Evolutionary conservation across 2,888 invertebrate species (phyloP), one percentile per base, ranked within the genome.

Genomic region (Andrena praecox): DNA sequence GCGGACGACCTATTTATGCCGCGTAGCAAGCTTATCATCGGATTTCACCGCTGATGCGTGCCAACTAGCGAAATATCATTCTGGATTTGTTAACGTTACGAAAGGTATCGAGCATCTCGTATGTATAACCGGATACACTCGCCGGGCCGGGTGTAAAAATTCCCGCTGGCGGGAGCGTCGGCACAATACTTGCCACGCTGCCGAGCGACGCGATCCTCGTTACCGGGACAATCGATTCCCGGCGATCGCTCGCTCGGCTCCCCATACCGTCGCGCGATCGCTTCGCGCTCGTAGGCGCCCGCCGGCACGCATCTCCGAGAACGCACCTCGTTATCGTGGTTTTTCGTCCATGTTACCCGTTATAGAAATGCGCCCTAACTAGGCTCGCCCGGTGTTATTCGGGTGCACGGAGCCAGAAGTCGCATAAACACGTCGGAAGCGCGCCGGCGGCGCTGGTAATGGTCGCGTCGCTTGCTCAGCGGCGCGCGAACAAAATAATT

Each of bases 321-420:
- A 77, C 74, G 64, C 72, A 48, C 68, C 85, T 87, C 87, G 87
- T 87, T 87, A 87, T 83, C 87, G 86, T 81, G 88, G 88, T 79
- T 87, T 85, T 83, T 86, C 88, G 88, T 85, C 82, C 87, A 83
- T 88, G 85, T 72, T 76, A 7, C 69, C 42, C 59, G 64, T 80
- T 77, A 79, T 62, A 77, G 70, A 82, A 77, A 66, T 67, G 80
- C 73, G 68, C 31, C 64, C 73, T 68, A 77, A 70, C 67, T 80
- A 71, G 66, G 31, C 56, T 8, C 42, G 20, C 31, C 12, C 67
- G 33, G 10, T 68, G 68, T 42, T 63, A 70, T 73, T 48, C 50
- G 60, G n/a, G 6, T 12, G 60, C 42, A 16, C n/a, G 8, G 20
- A 5, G 27, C 60, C 62, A 6, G 56, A 63, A 16, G 48, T 33